Percentiles rank a stretch among this genome's conserved stretches.
phyloP scores from a whole-genome alignment of 2,113 vertebrate species.

The Rhea americana region DNA sequence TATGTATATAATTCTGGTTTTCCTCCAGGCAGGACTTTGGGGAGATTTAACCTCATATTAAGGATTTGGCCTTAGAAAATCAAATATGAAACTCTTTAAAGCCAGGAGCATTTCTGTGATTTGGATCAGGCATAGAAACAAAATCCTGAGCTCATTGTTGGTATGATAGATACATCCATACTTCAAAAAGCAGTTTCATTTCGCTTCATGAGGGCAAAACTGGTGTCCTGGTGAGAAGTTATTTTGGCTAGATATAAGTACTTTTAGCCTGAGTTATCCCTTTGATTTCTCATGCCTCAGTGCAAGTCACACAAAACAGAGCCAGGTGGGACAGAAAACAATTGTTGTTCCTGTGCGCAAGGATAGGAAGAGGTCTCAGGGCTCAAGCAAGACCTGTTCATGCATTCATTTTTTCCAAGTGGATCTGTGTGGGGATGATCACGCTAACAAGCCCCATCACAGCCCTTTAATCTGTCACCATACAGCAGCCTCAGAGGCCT shows the following conservation, averaged over 20 bases:
- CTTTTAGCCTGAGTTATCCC: background rate
- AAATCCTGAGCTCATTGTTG: background rate
- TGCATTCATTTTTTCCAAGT: background rate
- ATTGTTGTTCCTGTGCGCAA: background rate
- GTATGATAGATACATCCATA: accelerated
- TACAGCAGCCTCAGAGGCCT: accelerated
- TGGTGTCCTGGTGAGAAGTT: background rate
- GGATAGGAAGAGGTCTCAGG: background rate
- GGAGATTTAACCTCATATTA: background rate
- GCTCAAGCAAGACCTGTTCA: background rate
- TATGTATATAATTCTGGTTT: background rate
- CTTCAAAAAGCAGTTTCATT: background rate
- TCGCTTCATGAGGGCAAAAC: background rate
- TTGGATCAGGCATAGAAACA: background rate
- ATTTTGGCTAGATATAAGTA: background rate
- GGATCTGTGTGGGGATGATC: background rate
- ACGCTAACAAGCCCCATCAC: background rate
- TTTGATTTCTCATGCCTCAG: background rate
- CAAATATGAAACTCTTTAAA: background rate
- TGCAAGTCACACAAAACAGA: background rate
- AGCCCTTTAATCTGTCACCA: background rate
- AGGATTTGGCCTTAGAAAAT: background rate
- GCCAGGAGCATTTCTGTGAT: background rate
- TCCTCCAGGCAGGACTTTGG: background rate
- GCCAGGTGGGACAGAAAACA: background rate